phyloP scores from a whole-genome alignment of 2,888 invertebrate species.

The Pseudococcus jackbeardsleyi region DNA sequence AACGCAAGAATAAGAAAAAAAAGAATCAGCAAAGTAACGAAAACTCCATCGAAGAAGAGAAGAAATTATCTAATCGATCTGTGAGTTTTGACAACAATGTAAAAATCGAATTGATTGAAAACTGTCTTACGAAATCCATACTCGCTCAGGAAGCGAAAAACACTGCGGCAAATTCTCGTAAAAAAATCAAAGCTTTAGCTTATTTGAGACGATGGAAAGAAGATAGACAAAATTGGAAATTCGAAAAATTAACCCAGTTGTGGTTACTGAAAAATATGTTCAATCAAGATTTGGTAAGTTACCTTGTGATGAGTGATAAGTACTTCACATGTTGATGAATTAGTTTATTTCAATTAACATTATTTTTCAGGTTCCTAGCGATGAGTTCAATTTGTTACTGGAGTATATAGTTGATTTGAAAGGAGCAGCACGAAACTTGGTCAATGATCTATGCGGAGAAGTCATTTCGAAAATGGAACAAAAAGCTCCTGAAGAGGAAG shows the following conservation, averaged over 20 bases:
- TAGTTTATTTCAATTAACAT: background rate
- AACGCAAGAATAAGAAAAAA: background rate
- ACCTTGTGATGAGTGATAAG: background rate
- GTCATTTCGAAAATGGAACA: conserved; percentile 51
- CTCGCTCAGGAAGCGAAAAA: background rate
- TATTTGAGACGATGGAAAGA: conserved; percentile 77
- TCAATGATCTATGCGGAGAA: conserved; percentile 51
- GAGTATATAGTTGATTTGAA: conserved; percentile 64
- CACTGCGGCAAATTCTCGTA: background rate
- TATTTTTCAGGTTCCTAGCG: conserved; percentile 55
- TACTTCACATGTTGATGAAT: background rate
- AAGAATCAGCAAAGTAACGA: background rate
- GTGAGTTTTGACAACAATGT: conserved; percentile 6
- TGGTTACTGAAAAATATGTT: conserved; percentile 82
- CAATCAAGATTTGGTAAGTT: conserved; percentile 73
- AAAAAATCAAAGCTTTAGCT: conserved; percentile 60
- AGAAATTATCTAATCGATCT: background rate
- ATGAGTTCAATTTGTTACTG: conserved; percentile 62
- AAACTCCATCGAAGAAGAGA: background rate
- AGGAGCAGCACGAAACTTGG: conserved; percentile 60
- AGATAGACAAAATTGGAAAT: conserved; percentile 81
- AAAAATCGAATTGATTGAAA: background rate
- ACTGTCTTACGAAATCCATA: conserved; percentile 30
- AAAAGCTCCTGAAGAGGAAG: conserved; percentile 24
- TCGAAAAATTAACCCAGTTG: conserved; percentile 83